Percentiles rank a stretch among this genome's conserved stretches.
Evolutionary conservation across 2,888 invertebrate genomes (phyloP).

Genomic region (Zygaena filipendulae): DNA sequence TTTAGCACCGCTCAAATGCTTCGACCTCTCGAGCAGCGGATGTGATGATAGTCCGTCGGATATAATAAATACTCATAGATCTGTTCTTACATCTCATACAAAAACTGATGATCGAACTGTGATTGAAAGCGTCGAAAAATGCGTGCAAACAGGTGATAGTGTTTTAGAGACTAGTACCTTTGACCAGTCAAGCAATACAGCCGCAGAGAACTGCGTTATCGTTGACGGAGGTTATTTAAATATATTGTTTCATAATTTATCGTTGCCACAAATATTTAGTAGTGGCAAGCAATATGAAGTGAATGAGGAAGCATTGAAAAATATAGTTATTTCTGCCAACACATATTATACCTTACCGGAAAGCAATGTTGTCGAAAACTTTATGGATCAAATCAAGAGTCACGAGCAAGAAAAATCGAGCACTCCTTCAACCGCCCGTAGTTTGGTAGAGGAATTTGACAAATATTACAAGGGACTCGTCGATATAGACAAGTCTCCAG

Average conservation of each 20-base stretch:
- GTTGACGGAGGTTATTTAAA: slow-evolving; percentile 57
- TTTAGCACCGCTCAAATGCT: slow-evolving; percentile 48
- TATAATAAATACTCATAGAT: slow-evolving; percentile 3
- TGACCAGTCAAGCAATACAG: slow-evolving; percentile 26
- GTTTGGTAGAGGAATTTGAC: slow-evolving; percentile 53
- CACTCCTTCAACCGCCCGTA: slow-evolving; percentile 50
- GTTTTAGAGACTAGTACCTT: slow-evolving; percentile 15
- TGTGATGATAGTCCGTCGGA: slow-evolving; percentile 47
- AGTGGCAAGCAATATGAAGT: slow-evolving; percentile 53
- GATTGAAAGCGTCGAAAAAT: slow-evolving; percentile 35
- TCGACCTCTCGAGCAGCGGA: slow-evolving; percentile 53
- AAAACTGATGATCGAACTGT: slow-evolving; percentile 10
- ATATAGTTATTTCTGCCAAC: slow-evolving; percentile 41
- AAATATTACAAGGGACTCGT: slow-evolving; percentile 43
- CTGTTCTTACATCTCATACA: slow-evolving; percentile 11
- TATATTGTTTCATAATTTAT: slow-evolving; percentile 47
- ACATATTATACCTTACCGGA: slow-evolving; percentile 23
- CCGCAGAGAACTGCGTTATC: slow-evolving; percentile 39
- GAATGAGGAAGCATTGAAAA: slow-evolving; percentile 48
- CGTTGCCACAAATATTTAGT: slow-evolving; percentile 50
- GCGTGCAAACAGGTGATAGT: slow-evolving; percentile 43
- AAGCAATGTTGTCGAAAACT: slow-evolving; percentile 30
- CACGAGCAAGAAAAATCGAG: slow-evolving; percentile 34
- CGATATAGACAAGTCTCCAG: slow-evolving; percentile 25
- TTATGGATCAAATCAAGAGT: slow-evolving; percentile 40